Evolutionary conservation across 2,888 invertebrate genomes (phyloP), one percentile per base, ranked within the genome.

Genomic region (Hofmannophila pseudospretella): DNA sequence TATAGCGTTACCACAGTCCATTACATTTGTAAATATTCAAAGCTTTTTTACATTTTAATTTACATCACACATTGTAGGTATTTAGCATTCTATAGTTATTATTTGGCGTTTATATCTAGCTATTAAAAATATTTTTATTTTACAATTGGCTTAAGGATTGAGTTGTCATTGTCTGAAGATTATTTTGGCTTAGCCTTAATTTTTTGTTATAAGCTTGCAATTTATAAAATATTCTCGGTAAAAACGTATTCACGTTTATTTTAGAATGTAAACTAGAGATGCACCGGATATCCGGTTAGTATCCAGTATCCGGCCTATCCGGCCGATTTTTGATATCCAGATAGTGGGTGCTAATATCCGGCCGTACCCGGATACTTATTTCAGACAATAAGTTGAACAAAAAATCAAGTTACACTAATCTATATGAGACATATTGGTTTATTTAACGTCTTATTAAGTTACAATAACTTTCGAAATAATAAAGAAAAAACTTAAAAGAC

Each of bases 21-120:
- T 51, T 59, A 55, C 48, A 66, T 69, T 67, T 81, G 78, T 78
- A 77, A 73, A 79, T 78, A 78, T 20, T 63, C 47, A 67, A 57
- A 73, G 60, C 67, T 63, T 68, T 65, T 65, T 73, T 60, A 65
- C 54, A 62, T 56, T 52, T 54, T 60, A 62, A 54, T 67, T 65
- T 67, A 65, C 67, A 71, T 68, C 70, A 67, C 70, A 63, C 58
- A 54, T 55, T 59, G n/a, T n/a, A n/a, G n/a, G n/a, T n/a, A 56
- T 54, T 39, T 65, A 58, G 51, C 50, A 40, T 46, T 44, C 42
- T 52, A 44, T 49, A 58, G 47, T 58, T 62, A 61, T 63, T 63
- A 67, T 60, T 70, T 67, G 68, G 72, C 70, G 59, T 67, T 68
- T 52, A 38, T 38, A 38, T 36, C 20, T 50, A 75, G 66, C 60